These are phyloP conservation scores for Isotomurus palustris DNA, from an alignment of 2,888 invertebrate genomes.

Conservation along the genomic window DNA sequence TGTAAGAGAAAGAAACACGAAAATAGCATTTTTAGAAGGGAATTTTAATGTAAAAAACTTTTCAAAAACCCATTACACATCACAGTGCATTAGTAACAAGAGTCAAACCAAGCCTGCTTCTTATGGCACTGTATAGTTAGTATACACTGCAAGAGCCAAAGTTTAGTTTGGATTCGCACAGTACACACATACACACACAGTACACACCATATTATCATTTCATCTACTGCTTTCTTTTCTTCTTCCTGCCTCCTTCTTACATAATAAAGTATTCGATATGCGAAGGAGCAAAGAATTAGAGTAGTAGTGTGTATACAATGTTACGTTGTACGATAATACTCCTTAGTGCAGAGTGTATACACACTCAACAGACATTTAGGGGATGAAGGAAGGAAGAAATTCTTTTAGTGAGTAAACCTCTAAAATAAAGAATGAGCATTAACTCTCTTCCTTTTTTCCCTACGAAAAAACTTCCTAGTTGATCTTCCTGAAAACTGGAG, in stretches of 20 bases:
- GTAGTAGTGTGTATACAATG: no score
- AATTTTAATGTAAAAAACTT: constrained; percentile 12
- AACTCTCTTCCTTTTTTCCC: neutral
- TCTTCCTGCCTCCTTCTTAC: no score
- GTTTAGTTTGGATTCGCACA: no score
- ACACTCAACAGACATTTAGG: neutral
- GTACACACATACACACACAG: no score
- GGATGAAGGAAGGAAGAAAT: constrained; percentile 3
- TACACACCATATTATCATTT: no score
- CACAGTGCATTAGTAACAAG: constrained; percentile 14
- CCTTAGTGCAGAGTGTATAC: neutral
- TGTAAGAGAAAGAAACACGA: constrained; percentile 11
- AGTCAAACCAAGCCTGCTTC: no score
- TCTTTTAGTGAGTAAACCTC: constrained; percentile 9
- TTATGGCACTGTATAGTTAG: no score
- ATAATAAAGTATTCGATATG: no score
- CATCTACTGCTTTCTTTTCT: neutral
- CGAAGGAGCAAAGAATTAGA: no score
- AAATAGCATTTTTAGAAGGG: constrained; percentile 12
- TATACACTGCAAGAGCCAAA: no score
- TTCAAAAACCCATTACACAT: constrained; percentile 15
- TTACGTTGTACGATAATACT: no score
- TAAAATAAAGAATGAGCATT: constrained; percentile 1
- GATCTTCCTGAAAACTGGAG: neutral
- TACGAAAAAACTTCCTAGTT: neutral